Conservation (phyloP, 2,888 invertebrate genomes). For the Perdita meconis region DNA sequence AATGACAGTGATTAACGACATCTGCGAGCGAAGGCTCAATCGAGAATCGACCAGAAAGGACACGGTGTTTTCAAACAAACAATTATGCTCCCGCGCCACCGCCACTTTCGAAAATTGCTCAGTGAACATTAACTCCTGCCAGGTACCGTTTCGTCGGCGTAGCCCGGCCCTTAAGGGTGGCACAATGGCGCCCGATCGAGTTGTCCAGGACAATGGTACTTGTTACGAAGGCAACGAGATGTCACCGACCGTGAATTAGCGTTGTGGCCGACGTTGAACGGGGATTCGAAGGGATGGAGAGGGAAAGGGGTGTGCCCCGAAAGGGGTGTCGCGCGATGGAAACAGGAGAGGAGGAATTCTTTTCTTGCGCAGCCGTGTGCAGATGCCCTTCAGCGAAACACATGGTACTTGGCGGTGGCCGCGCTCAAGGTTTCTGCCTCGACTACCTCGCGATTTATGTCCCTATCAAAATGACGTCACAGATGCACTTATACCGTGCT, state of each 20-base stretch:
- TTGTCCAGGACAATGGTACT: conserved; percentile 81
- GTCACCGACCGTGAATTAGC: conserved; percentile 83
- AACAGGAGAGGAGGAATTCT: conserved; percentile 51
- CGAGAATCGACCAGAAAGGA: background rate
- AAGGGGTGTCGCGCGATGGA: conserved; percentile 57
- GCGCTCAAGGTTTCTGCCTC: conserved; percentile 36
- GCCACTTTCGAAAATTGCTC: conserved; percentile 73
- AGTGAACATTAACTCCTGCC: conserved; percentile 74
- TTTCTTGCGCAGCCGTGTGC: conserved; percentile 70
- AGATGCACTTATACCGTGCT: conserved; percentile 49
- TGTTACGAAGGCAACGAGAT: conserved; percentile 82
- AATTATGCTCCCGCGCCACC: conserved; percentile 40
- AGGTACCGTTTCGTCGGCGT: conserved; percentile 72
- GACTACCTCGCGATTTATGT: conserved; percentile 63
- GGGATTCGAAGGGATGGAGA: conserved; percentile 33
- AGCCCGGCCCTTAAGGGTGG: conserved; percentile 60
- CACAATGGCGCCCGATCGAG: conserved; percentile 73
- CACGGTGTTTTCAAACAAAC: conserved; percentile 78
- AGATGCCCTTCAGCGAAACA: conserved; percentile 71
- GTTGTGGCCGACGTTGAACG: conserved; percentile 69
- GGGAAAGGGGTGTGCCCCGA: conserved; percentile 48
- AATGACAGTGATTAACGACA: conserved; percentile 8
- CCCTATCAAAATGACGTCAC: conserved; percentile 69
- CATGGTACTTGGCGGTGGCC: conserved; percentile 58
- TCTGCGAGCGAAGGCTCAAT: conserved; percentile 11